Percentiles rank a stretch among this genome's conserved stretches.
These are phyloP conservation scores for Ochropacha duplaris DNA, from an alignment of 2,888 invertebrate genomes.

Conservation along the genomic window DNA sequence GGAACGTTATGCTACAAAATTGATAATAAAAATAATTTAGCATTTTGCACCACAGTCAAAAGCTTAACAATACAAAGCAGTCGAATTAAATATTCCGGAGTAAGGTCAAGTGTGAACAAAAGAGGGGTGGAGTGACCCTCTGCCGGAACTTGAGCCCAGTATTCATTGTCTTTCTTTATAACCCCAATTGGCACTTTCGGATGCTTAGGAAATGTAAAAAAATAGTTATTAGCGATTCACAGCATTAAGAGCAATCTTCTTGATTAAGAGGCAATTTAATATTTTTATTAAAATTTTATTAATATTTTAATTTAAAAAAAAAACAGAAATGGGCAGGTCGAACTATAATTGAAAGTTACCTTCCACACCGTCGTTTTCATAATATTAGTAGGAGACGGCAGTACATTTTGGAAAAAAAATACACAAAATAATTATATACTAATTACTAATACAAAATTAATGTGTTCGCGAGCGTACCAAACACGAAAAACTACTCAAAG, in stretches of 20 bases:
- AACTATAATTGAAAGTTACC: no score
- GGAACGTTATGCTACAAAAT: not conserved
- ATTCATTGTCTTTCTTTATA: not conserved
- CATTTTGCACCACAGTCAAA: not conserved
- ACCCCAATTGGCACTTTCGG: not conserved
- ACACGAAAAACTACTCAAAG: slow-evolving; percentile 24
- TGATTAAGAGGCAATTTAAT: not conserved
- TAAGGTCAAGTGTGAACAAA: slow-evolving; percentile 4
- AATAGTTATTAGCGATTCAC: not conserved
- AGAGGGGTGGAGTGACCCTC: not conserved
- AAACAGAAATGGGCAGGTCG: no score
- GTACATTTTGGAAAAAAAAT: no score
- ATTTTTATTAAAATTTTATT: not conserved
- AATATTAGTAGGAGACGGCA: no score
- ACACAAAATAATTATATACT: not conserved
- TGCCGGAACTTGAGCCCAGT: not conserved
- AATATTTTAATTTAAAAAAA: no score
- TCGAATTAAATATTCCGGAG: slow-evolving; percentile 6
- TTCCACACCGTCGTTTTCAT: no score
- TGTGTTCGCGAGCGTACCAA: slow-evolving; percentile 20
- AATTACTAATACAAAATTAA: no score
- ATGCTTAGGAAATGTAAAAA: not conserved
- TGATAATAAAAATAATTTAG: slow-evolving; percentile 2
- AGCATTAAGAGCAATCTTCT: not conserved
- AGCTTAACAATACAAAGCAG: not conserved